Base-by-base conservation (phyloP, 2,888 invertebrate species). In the Adelognathus sp. region DNA sequence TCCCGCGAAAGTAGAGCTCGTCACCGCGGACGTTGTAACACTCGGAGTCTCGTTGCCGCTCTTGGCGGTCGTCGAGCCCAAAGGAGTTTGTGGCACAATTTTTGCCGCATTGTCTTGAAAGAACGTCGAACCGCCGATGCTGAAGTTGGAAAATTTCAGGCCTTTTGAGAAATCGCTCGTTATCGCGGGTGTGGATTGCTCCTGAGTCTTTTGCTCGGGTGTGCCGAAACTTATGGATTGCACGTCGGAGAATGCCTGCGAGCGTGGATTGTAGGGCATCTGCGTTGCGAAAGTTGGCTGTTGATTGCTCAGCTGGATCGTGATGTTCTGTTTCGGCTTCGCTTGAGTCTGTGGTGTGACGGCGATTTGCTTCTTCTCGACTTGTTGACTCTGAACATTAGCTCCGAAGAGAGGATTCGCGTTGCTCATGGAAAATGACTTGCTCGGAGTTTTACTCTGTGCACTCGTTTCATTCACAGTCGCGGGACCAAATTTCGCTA, bases 401-500 rank as follows among this genome's bases (percentile, higher is more conserved):
- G 29, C 70, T 27, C 77, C 75, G 14, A 81, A n/a, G 52, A 76
- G 11, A 11, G 79, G 67, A 29, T 75, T 18, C 41, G 71, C 9
- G 36, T 31, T 71, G 24, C 67, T 16, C 1, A 79, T 75, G 1
- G 79, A 54, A 44, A 76, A 76, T 64, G 44, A 11, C 21, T 79
- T 76, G 21, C 11, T 63, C 18, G 33, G 18, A 50, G 67, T 71
- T 86, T 88, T 58, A 24, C 69, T 56, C 76, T 73, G 27, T 70
- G 3, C 52, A 61, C 18, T 27, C 0, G 66, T 50, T 27, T 52
- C 76, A 18, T 58, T 81, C 7, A 72, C 46, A 66, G 74, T 82
- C 0, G 76, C 54, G 14, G 82, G 73, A 24, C 87, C 88, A 36
- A 91, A 87, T 33, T 88, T 88, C 1, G 89, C 88, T 5, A 92